Conservation (phyloP, 2,113 vertebrate species). For the Apus apus region DNA sequence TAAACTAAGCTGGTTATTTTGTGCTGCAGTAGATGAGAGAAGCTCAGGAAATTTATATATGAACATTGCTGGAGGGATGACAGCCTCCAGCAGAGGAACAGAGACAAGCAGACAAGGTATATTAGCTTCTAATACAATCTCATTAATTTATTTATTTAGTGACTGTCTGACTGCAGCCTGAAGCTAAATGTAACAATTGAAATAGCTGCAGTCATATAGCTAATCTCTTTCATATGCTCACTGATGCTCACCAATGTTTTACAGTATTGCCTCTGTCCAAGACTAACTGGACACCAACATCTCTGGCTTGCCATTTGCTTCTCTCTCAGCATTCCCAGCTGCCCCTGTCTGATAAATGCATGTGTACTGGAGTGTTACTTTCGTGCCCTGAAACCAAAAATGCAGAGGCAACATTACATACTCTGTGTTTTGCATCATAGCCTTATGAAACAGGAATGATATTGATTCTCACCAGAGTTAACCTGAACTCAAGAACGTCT, state of each 20-base stretch:
- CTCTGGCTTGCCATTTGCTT: neutral
- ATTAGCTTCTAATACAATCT: neutral
- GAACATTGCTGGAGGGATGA: neutral
- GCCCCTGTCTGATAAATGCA: neutral
- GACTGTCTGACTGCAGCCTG: neutral
- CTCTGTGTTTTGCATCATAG: neutral
- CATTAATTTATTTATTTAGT: neutral
- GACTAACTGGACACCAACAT: neutral
- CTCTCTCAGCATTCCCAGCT: constrained; percentile 26
- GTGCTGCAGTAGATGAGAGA: neutral
- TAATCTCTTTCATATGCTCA: neutral
- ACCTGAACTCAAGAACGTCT: neutral
- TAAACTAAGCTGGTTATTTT: neutral
- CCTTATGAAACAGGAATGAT: neutral
- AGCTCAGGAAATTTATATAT: neutral
- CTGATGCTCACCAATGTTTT: neutral
- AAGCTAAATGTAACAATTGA: neutral
- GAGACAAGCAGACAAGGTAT: neutral
- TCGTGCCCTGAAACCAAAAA: neutral
- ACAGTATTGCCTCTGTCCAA: neutral
- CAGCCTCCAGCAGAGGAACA: neutral
- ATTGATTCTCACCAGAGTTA: neutral
- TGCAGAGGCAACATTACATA: neutral
- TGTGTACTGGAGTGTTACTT: neutral
- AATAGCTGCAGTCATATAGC: neutral